phyloP scores from a whole-genome alignment of 92 coral and sea anemone species.

The Actinernus sp. region DNA sequence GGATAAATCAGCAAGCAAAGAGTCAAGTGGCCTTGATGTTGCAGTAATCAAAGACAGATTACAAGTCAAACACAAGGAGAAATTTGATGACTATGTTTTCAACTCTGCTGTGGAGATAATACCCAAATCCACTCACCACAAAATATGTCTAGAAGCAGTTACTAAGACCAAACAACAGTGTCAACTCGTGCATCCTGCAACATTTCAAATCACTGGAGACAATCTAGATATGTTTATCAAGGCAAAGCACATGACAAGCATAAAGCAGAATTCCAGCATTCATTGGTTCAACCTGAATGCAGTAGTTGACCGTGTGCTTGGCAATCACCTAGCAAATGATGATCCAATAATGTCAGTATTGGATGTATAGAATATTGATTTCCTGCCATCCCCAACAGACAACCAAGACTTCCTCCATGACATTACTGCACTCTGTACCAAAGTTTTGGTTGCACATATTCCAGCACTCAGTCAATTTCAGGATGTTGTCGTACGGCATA shows the following conservation, averaged over 20 bases:
- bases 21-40: too few relatives aligned
- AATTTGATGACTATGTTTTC: too few relatives aligned
- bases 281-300: conserved; percentile 71
- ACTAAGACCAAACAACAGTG: background rate
- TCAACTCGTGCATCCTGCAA: background rate
- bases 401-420: conserved; percentile 52
- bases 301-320: conserved; percentile 35
- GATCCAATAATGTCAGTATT: conserved; percentile 11
- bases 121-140: too few relatives aligned
- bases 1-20: too few relatives aligned
- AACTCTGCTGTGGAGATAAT: too few relatives aligned
- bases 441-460: conserved; percentile 29
- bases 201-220: conserved; percentile 58
- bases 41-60: too few relatives aligned
- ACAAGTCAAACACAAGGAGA: too few relatives aligned
- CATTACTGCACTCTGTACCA: conserved; percentile 44
- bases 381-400: conserved; percentile 53
- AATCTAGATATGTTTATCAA: conserved; percentile 54
- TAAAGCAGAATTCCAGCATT: conserved; percentile 53
- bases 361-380: conserved; percentile 37
- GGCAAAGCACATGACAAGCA: conserved; percentile 45
- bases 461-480: conserved; percentile 42
- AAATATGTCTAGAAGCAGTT: too few relatives aligned
- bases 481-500: conserved; percentile 45
- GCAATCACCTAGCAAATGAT: conserved; percentile 5